These are phyloP conservation scores for Eupithecia insigniata DNA, from an alignment of 2,888 invertebrate species.

Conservation along the genomic window DNA sequence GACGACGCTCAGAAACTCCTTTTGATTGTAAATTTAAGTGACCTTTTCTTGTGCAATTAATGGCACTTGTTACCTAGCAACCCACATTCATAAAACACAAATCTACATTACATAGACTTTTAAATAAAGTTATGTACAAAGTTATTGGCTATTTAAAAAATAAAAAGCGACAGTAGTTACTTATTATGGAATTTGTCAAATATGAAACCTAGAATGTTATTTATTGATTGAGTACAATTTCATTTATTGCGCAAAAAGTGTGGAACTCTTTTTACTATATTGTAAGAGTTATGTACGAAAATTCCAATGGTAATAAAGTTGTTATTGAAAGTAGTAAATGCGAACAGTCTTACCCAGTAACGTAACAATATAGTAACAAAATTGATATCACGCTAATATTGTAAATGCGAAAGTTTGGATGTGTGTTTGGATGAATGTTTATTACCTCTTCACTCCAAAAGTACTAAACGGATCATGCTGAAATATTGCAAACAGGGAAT, in stretches of 20 bases:
- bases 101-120: constrained; percentile 26
- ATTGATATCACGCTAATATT: no score
- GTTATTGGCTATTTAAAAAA: constrained; percentile 43
- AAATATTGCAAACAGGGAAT: no score
- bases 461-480: no score
- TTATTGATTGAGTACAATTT: constrained; percentile 27
- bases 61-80: background rate
- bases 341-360: background rate
- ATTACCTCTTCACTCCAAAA: no score
- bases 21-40: background rate
- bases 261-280: constrained; percentile 21
- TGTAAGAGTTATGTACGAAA: background rate
- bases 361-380: no score
- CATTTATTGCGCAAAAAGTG: constrained; percentile 29
- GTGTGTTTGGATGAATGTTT: no score
- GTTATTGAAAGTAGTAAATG: background rate
- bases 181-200: constrained; percentile 28
- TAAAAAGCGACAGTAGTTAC: constrained; percentile 35
- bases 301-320: constrained; percentile 6
- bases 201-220: constrained; percentile 32
- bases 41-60: background rate
- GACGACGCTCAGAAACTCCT: background rate
- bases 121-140: constrained; percentile 29
- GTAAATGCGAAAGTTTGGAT: no score
- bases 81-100: background rate